Evolutionary conservation across 2,113 vertebrate genomes (phyloP).

Genomic region (Speoplatyrhinus poulsoni): DNA sequence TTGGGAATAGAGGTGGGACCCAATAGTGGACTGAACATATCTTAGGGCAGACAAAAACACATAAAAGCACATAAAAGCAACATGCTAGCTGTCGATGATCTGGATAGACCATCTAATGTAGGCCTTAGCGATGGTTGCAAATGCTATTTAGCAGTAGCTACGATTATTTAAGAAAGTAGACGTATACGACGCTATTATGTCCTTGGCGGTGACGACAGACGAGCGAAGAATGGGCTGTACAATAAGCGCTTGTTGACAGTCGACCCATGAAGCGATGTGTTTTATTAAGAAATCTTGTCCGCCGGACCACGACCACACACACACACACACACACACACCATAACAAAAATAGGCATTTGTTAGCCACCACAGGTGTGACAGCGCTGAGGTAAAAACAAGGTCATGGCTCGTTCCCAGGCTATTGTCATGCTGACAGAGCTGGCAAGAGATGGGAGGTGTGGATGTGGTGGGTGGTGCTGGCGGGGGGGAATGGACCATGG

Average conservation of each 20-base stretch:
- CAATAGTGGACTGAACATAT: constrained; percentile 5
- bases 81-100: not conserved
- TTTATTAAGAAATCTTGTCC: not conserved
- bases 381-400: constrained; percentile 35
- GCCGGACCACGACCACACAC: constrained; percentile 25
- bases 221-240: constrained; percentile 3
- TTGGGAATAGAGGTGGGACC: constrained; percentile 29
- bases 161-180: not conserved
- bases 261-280: not conserved
- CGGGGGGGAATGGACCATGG: not conserved
- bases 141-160: not conserved
- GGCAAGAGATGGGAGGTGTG: constrained; percentile 40
- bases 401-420: constrained; percentile 38
- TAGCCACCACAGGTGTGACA: constrained; percentile 61
- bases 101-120: not conserved
- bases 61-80: constrained; percentile 3
- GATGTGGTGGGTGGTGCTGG: not conserved
- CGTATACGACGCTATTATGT: constrained; percentile 1
- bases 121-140: not conserved
- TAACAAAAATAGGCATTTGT: constrained; percentile 21
- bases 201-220: not conserved
- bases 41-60: constrained; percentile 50
- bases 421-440: constrained; percentile 54
- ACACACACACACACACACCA: constrained; percentile 20
- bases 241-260: constrained; percentile 5